phyloP scores from a whole-genome alignment of 2,113 vertebrate species.

The Diphyllodes magnificus region DNA sequence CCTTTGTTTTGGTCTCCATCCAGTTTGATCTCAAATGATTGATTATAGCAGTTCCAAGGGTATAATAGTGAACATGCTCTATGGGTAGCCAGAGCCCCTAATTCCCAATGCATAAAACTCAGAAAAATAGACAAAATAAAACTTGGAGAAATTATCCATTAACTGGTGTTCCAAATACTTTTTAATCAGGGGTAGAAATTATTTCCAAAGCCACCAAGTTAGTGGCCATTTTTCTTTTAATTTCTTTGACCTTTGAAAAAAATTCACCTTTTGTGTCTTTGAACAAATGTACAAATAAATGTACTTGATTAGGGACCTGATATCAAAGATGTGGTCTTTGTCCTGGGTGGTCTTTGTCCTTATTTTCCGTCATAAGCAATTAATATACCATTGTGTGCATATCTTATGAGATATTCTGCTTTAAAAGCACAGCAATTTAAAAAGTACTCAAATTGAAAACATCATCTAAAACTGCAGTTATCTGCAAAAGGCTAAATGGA shows the following conservation, averaged over 20 bases:
- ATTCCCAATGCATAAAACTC: neutral
- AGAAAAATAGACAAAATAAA: neutral
- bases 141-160: neutral
- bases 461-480: neutral
- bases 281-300: neutral
- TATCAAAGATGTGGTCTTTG: neutral
- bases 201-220: neutral
- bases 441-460: neutral
- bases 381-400: neutral
- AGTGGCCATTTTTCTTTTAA: neutral
- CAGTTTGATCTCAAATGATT: neutral
- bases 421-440: neutral
- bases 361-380: neutral
- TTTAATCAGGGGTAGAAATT: neutral
- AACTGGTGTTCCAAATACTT: neutral
- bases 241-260: neutral
- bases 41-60: neutral
- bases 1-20: neutral
- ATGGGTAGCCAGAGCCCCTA: neutral
- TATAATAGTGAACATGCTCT: neutral
- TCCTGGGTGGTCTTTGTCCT: neutral
- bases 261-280: neutral
- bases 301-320: neutral
- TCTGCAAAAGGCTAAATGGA: neutral
- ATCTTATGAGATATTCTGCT: neutral